Conservation (phyloP, 2,113 vertebrate genomes). For the Pterophyllum scalare region DNA sequence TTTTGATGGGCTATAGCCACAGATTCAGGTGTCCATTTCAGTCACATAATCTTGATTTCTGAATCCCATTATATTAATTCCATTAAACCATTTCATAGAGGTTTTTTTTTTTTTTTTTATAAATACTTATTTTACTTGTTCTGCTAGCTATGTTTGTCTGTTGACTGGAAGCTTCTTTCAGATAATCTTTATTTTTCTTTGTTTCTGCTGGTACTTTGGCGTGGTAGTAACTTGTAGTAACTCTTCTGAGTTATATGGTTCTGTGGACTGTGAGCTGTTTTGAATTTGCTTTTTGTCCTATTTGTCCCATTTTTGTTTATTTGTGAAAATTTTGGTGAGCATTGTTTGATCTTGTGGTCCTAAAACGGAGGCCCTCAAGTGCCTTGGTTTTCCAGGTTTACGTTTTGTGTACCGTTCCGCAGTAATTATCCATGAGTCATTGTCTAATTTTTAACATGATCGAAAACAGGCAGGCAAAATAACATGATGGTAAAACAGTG, state of each 20-base stretch:
- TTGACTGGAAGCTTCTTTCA: neutral
- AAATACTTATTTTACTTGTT: neutral
- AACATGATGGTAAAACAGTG: neutral
- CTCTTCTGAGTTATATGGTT: neutral
- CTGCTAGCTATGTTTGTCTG: slow-evolving; percentile 4
- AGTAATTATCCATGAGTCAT: neutral
- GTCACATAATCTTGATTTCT: neutral
- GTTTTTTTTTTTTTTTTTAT: neutral
- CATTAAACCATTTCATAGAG: slow-evolving; percentile 25
- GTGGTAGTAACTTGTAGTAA: neutral
- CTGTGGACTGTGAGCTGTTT: neutral
- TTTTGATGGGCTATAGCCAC: neutral
- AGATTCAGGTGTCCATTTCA: slow-evolving; percentile 17
- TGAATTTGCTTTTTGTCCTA: neutral
- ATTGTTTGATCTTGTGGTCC: neutral
- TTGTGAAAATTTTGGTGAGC: neutral
- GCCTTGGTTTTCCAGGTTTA: neutral
- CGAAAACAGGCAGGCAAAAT: neutral
- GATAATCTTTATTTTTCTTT: neutral
- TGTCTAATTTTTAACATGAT: neutral
- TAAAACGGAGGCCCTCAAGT: neutral
- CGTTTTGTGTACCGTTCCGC: neutral
- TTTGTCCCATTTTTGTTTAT: too few species aligned
- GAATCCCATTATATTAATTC: neutral
- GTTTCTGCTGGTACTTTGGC: neutral